phyloP scores from a whole-genome alignment of 2,113 vertebrate species.

The Podiceps cristatus region DNA sequence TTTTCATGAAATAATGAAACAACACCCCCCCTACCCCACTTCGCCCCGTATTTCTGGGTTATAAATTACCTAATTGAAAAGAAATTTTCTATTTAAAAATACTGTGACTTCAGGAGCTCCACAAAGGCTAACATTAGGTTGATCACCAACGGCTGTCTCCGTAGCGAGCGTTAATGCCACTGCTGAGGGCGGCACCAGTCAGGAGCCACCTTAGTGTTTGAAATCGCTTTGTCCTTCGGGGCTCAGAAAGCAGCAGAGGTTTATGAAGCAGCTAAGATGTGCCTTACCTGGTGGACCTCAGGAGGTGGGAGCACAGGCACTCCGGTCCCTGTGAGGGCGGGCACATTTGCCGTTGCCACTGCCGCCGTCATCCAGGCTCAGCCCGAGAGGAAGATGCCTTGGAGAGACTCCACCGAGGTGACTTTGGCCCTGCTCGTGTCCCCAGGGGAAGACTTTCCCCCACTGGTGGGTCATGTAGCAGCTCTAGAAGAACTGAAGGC shows the following conservation, averaged over 20 bases:
- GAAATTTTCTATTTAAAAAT: rapidly evolving
- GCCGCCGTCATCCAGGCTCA: rapidly evolving
- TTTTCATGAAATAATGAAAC: neutral
- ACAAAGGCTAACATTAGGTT: rapidly evolving
- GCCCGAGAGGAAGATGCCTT: neutral
- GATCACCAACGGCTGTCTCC: neutral
- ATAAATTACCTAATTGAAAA: neutral
- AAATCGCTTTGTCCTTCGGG: neutral
- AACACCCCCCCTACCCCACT: neutral
- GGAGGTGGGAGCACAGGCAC: neutral
- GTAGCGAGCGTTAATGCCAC: rapidly evolving
- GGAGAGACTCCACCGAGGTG: rapidly evolving
- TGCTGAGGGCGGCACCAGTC: neutral
- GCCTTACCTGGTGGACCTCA: neutral
- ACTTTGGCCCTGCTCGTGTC: neutral
- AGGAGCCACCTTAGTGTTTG: rapidly evolving
- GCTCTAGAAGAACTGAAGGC: neutral
- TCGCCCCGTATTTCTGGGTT: neutral
- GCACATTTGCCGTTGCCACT: rapidly evolving
- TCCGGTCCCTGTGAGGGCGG: rapidly evolving
- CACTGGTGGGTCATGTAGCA: rapidly evolving
- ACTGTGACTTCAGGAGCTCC: neutral
- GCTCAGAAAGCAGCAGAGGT: neutral
- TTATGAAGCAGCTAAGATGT: rapidly evolving
- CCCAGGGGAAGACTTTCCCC: neutral